Percentiles rank a stretch among this genome's conserved stretches.
phyloP scores from a whole-genome alignment of 1,140 invertebrate genomes.

The Drosophila micromelanica region DNA sequence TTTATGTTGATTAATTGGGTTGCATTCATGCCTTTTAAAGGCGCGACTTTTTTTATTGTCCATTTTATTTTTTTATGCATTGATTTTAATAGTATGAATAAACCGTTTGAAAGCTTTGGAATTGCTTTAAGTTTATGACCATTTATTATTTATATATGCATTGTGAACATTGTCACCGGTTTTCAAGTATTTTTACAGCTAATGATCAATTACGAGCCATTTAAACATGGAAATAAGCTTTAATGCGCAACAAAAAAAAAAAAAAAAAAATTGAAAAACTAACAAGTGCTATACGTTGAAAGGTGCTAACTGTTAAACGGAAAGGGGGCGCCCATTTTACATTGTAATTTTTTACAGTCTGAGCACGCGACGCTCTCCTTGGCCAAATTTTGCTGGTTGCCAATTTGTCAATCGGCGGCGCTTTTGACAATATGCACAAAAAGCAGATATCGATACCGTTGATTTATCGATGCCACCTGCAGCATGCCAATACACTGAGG shows the following conservation, averaged over 20 bases:
- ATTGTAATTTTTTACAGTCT: neutral
- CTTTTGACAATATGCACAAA: slow-evolving; percentile 48
- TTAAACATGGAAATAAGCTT: slow-evolving; percentile 38
- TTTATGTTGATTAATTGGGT: slow-evolving; percentile 73
- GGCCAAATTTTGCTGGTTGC: slow-evolving; percentile 41
- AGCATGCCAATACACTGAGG: slow-evolving; percentile 12
- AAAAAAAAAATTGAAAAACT: neutral
- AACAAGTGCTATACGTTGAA: slow-evolving; percentile 4
- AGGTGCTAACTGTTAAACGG: slow-evolving; percentile 22
- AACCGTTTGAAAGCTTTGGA: slow-evolving; percentile 22
- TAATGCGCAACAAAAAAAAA: slow-evolving; percentile 10
- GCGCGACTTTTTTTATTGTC: slow-evolving; percentile 29
- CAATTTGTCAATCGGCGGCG: slow-evolving; percentile 51
- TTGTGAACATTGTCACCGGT: slow-evolving; percentile 43
- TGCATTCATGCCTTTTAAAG: slow-evolving; percentile 49
- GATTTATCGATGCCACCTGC: slow-evolving; percentile 54
- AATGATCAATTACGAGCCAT: slow-evolving; percentile 48
- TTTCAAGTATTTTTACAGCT: slow-evolving; percentile 37
- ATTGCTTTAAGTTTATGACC: slow-evolving; percentile 19
- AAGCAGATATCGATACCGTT: slow-evolving; percentile 44
- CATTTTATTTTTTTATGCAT: slow-evolving; percentile 21
- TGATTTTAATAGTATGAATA: slow-evolving; percentile 17
- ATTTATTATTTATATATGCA: slow-evolving; percentile 52
- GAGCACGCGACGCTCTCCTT: slow-evolving; percentile 31
- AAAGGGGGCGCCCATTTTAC: neutral